phyloP scores from a whole-genome alignment of 2,888 invertebrate species.

The Chorisops tibialis region DNA sequence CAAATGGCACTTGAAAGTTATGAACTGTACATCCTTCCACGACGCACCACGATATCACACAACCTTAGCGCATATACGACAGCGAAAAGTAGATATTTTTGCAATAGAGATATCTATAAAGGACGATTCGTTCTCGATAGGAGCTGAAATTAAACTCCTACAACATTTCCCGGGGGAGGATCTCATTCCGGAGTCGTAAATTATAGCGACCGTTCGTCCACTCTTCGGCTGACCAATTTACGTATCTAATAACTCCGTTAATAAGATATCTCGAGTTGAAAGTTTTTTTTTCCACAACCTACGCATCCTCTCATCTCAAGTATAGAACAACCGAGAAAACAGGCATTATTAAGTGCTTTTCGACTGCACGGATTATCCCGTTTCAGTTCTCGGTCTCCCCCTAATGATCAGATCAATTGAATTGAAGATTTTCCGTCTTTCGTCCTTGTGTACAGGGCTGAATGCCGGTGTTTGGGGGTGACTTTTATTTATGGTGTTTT shows the following conservation, averaged over 20 bases:
- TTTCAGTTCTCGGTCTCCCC: conserved; percentile 21
- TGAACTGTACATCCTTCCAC: conserved; percentile 9
- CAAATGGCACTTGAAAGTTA: conserved; percentile 13
- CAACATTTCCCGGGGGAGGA: conserved; percentile 12
- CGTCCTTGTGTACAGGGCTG: conserved; percentile 7
- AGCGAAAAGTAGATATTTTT: background rate
- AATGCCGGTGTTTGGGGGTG: conserved; percentile 4
- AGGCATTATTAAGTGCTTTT: conserved; percentile 5
- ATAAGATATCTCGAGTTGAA: conserved; percentile 27
- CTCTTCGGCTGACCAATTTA: conserved; percentile 29
- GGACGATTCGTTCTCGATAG: background rate
- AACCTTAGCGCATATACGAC: too few species aligned
- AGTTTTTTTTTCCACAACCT: conserved; percentile 1
- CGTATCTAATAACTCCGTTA: conserved; percentile 34
- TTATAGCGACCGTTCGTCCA: conserved; percentile 13
- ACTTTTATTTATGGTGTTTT: conserved; percentile 31
- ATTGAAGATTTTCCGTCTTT: conserved; percentile 28
- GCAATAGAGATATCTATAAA: background rate
- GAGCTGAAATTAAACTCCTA: background rate
- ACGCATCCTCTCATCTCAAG: background rate
- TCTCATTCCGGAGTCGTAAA: conserved; percentile 22
- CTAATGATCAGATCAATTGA: conserved; percentile 33
- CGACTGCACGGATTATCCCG: background rate
- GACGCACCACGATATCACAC: conserved; percentile 2
- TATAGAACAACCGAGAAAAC: background rate